Conservation (phyloP, 2,113 vertebrate genomes). For the Parotia lawesii region DNA sequence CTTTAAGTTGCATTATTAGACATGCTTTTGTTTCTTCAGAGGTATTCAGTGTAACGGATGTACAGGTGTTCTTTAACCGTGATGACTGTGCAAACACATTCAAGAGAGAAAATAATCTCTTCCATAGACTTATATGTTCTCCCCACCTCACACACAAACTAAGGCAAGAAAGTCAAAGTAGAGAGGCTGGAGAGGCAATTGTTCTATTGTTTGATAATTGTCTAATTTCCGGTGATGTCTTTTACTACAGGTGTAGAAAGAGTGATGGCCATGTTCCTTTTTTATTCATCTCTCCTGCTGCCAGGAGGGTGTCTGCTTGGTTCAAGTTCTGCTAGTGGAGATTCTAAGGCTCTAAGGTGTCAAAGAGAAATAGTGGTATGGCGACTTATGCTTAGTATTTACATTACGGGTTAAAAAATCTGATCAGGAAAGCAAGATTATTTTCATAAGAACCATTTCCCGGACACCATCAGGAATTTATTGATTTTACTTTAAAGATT, state of each 20-base stretch:
- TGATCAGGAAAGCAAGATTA: neutral
- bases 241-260: neutral
- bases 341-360: neutral
- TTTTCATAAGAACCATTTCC: neutral
- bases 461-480: neutral
- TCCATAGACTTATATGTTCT: constrained; percentile 6
- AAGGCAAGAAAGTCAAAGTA: neutral
- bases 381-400: neutral
- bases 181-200: neutral
- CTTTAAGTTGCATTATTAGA: neutral
- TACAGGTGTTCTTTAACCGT: neutral
- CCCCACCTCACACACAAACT: constrained; percentile 2
- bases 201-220: neutral
- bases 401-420: neutral
- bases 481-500: neutral
- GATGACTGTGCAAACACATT: neutral
- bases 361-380: neutral
- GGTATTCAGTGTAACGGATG: neutral
- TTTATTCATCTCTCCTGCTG: neutral
- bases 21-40: constrained; percentile 11
- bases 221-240: neutral
- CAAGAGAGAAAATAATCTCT: neutral
- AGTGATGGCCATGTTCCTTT: neutral
- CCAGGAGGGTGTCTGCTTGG: neutral
- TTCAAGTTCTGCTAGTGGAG: neutral